Percentiles rank a stretch among this genome's conserved stretches.
Evolutionary conservation across 1,140 invertebrate genomes (phyloP).

Genomic region (Eupristina koningsbergeri): DNA sequence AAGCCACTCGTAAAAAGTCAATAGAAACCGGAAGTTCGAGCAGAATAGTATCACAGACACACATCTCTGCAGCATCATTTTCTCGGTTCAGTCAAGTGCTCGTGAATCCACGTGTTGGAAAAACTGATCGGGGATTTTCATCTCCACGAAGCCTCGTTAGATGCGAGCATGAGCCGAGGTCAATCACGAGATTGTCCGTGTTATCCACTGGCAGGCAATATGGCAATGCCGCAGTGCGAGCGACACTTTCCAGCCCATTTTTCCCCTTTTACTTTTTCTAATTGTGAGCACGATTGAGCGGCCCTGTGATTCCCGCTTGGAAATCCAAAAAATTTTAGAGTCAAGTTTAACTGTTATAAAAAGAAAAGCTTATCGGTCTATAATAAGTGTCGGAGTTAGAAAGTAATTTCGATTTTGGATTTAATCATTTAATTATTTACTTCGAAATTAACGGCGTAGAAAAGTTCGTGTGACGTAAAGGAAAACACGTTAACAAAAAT

Average conservation of each 20-base stretch:
- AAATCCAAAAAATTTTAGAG: too few relatives aligned
- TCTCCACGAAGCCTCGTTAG: background rate
- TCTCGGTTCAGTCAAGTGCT: background rate
- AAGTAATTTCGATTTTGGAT: background rate
- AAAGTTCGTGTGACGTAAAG: background rate
- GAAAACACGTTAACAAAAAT: background rate
- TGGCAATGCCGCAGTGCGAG: background rate
- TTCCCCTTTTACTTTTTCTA: background rate
- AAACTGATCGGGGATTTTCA: background rate
- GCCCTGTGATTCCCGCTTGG: too few relatives aligned
- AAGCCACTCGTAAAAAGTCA: background rate
- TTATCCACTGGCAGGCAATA: too few relatives aligned
- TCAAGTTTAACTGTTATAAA: too few relatives aligned
- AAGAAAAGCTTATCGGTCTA: too few relatives aligned
- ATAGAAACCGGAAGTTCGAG: background rate
- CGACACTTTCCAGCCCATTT: background rate
- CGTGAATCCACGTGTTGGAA: background rate
- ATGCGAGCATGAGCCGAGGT: background rate
- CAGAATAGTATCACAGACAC: background rate
- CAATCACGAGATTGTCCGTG: background rate
- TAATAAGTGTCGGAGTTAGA: too few relatives aligned
- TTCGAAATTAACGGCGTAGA: background rate
- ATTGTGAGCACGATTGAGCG: too few relatives aligned
- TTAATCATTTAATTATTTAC: background rate
- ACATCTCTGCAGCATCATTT: too few relatives aligned